Evolutionary conservation across 2,888 invertebrate species (phyloP).

Genomic region (Clivina fossor): DNA sequence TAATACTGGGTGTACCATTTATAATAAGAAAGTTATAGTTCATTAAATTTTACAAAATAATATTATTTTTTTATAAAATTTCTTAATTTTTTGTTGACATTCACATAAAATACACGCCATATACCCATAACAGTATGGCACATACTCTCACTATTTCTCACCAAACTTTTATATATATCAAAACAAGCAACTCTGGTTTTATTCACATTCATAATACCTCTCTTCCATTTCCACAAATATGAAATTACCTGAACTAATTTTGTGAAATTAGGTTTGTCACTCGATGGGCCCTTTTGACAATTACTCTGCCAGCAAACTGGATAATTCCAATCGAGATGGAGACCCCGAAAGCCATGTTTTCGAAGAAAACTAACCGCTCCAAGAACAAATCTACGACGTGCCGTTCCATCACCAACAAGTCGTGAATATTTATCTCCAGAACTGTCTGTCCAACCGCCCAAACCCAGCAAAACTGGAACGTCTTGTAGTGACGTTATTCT

Average conservation of each 20-base stretch:
- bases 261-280: conserved; percentile 77
- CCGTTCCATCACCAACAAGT: conserved; percentile 67
- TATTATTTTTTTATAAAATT: too few relatives aligned
- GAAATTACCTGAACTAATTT: conserved; percentile 68
- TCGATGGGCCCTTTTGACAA: conserved; percentile 76
- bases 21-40: too few relatives aligned
- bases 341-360: conserved; percentile 77
- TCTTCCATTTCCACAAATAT: neutral
- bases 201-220: too few relatives aligned
- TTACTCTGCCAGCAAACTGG: conserved; percentile 93
- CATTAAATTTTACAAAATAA: too few relatives aligned
- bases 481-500: conserved; percentile 71
- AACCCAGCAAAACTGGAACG: conserved; percentile 70
- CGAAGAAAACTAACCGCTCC: conserved; percentile 71
- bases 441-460: conserved; percentile 97
- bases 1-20: too few relatives aligned
- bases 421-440: conserved; percentile 84
- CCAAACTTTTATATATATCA: too few relatives aligned
- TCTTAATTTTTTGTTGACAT: too few relatives aligned
- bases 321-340: conserved; percentile 94
- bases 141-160: too few relatives aligned
- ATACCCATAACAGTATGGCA: too few relatives aligned
- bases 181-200: too few relatives aligned
- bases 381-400: conserved; percentile 70
- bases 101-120: too few relatives aligned